These are phyloP conservation scores for Macroramphosus scolopax DNA, from an alignment of 2,797 vertebrate genomes.

Conservation along the genomic window DNA sequence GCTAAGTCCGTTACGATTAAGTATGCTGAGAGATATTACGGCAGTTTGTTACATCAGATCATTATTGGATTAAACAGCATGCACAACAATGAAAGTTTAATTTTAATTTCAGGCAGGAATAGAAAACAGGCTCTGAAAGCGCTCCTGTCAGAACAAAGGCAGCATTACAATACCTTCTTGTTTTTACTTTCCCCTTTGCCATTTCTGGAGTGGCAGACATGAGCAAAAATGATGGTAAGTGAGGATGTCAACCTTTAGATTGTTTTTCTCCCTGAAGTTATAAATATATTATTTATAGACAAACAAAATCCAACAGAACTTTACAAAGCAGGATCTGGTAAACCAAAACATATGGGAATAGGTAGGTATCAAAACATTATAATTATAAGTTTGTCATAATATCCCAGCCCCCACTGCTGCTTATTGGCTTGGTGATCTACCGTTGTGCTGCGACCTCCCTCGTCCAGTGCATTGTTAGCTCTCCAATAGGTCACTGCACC, in stretches of 20 bases:
- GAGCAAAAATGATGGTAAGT: conserved; percentile 52
- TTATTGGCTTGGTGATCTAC: conserved; percentile 22
- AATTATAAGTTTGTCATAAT: conserved; percentile 7
- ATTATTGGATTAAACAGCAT: conserved; percentile 96
- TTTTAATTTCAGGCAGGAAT: conserved; percentile 83
- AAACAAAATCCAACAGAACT: conserved; percentile 26
- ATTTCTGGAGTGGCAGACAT: conserved; percentile 55
- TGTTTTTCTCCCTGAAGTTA: conserved; percentile 23
- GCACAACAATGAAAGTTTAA: conserved; percentile 94
- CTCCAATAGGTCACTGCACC: conserved; percentile 56
- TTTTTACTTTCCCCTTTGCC: conserved; percentile 56
- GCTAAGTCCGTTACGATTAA: conserved; percentile 98
- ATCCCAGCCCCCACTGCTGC: neutral
- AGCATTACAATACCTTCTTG: conserved; percentile 63
- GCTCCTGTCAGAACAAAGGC: conserved; percentile 74
- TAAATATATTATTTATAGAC: conserved; percentile 59
- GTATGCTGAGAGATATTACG: conserved; percentile 93
- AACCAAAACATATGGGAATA: conserved; percentile 9
- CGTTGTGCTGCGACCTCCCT: conserved; percentile 21
- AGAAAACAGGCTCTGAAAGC: conserved; percentile 70
- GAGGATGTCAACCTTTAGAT: conserved; percentile 60
- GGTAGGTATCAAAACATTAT: conserved; percentile 5
- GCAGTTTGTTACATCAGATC: conserved; percentile 92
- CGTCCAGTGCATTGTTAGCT: conserved; percentile 44
- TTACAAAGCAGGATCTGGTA: conserved; percentile 11